Evolutionary conservation across 2,797 vertebrate genomes (phyloP).

Genomic region (Mormyrops attenuatus): DNA sequence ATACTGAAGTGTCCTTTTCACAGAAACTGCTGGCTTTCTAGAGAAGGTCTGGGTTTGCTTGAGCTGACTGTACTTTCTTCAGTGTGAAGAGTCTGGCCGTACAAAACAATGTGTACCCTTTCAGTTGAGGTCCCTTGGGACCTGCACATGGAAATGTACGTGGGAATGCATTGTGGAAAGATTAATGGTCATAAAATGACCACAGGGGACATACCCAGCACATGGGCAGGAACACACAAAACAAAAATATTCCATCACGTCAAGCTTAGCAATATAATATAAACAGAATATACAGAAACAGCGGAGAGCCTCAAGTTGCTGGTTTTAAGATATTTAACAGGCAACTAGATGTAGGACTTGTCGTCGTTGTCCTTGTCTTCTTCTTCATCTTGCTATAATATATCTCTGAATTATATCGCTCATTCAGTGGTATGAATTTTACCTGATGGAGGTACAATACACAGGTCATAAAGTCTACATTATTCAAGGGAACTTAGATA

Average conservation of each 20-base stretch:
- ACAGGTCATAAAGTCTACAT: neutral
- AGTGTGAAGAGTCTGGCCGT: neutral
- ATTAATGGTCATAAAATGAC: neutral
- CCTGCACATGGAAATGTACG: neutral
- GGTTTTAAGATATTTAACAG: neutral
- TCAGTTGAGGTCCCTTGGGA: neutral
- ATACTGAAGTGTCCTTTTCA: neutral
- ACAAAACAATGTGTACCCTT: neutral
- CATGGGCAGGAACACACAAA: neutral
- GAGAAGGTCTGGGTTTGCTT: neutral
- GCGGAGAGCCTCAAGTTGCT: neutral
- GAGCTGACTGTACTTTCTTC: neutral
- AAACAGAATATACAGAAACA: neutral
- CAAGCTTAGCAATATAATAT: neutral
- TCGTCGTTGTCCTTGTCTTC: neutral
- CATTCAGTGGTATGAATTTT: neutral
- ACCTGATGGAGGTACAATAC: neutral
- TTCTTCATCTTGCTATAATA: neutral
- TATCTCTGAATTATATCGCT: neutral
- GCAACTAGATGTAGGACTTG: neutral
- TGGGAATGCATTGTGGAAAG: slow-evolving; percentile 11
- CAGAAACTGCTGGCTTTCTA: neutral
- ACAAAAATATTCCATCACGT: neutral
- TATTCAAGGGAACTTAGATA: neutral
- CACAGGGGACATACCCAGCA: slow-evolving; percentile 7